These are phyloP conservation scores for Hyles lineata DNA, from an alignment of 2,888 invertebrate species.

Conservation along the genomic window DNA sequence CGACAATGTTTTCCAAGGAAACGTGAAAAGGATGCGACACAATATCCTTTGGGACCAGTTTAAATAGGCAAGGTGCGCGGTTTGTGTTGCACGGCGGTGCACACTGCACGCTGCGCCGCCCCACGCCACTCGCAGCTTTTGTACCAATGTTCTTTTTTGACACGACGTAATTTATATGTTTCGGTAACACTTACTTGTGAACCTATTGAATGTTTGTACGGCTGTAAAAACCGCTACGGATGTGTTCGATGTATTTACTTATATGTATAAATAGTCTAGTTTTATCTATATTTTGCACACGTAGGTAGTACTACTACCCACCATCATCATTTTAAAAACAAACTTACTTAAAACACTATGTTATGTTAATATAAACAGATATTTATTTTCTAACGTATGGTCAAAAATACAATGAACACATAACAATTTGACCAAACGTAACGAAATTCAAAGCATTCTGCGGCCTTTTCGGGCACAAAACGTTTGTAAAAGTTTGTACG, in stretches of 20 bases:
- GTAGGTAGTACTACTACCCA: no score
- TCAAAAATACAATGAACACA: no score
- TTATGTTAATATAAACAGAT: no score
- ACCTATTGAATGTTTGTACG: neutral
- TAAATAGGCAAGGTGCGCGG: constrained; percentile 49
- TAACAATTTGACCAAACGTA: no score
- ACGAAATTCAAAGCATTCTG: no score
- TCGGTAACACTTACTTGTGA: neutral
- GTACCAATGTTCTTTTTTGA: constrained; percentile 11
- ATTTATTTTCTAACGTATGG: no score
- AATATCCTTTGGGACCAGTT: constrained; percentile 47
- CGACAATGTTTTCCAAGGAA: constrained; percentile 47
- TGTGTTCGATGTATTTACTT: no score
- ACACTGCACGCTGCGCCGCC: neutral
- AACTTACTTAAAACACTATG: no score
- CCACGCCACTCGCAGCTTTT: constrained; percentile 10
- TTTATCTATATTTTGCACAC: no score
- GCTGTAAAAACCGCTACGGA: no score
- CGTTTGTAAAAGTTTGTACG: neutral
- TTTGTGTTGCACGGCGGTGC: constrained; percentile 34
- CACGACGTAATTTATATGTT: constrained; percentile 10
- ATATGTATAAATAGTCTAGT: no score
- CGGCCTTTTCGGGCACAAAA: neutral
- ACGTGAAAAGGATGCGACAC: constrained; percentile 48
- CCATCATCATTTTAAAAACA: no score